Evolutionary conservation across 2,888 invertebrate genomes (phyloP).

Genomic region (Eupithecia subfuscata): DNA sequence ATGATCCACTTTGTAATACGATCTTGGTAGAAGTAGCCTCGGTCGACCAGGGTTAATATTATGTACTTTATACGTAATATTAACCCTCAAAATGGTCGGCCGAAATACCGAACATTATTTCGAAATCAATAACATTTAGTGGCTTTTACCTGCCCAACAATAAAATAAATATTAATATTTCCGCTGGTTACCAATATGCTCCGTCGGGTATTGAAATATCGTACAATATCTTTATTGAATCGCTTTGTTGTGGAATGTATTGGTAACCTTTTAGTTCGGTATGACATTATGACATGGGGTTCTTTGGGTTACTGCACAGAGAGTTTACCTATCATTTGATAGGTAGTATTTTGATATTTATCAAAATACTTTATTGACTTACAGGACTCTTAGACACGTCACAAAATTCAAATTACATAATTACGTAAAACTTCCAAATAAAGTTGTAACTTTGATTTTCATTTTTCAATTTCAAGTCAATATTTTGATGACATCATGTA

Average conservation of each 20-base stretch:
- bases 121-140: constrained; percentile 21
- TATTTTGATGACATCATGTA: no score
- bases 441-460: no score
- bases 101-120: neutral
- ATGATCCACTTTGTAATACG: neutral
- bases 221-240: constrained; percentile 1
- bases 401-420: no score
- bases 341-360: no score
- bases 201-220: constrained; percentile 22
- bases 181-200: constrained; percentile 18
- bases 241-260: constrained; percentile 7
- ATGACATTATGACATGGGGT: constrained; percentile 8
- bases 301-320: no score
- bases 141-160: constrained; percentile 25
- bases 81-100: constrained; percentile 1
- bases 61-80: neutral
- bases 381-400: no score
- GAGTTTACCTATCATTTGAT: no score
- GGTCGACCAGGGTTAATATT: neutral
- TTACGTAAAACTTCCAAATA: no score
- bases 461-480: no score
- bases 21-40: neutral
- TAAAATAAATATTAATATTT: constrained; percentile 30
- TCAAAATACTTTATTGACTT: no score
- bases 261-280: constrained; percentile 7